Percentiles rank a stretch among this genome's conserved stretches.
phyloP scores from a whole-genome alignment of 2,113 vertebrate species.

The Pitta sordida region DNA sequence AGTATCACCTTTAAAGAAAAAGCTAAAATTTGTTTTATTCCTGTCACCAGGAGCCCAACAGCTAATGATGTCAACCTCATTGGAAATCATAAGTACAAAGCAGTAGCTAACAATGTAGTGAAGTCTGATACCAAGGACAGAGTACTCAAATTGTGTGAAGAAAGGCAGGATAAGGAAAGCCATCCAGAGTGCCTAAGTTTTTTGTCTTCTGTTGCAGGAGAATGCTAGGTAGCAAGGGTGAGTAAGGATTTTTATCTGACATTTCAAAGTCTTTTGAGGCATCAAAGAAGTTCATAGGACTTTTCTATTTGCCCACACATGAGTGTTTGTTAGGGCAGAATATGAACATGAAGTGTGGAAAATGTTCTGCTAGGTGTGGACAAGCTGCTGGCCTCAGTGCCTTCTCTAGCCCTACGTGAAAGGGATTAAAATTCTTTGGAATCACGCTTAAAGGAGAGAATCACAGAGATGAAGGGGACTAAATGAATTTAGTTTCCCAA shows the following conservation, averaged over 20 bases:
- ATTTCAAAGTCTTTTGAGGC: background rate
- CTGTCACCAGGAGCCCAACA: background rate
- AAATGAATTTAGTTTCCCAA: background rate
- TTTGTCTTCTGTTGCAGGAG: background rate
- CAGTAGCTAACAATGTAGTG: background rate
- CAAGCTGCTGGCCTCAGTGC: background rate
- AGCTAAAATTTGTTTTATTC: background rate
- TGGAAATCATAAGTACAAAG: background rate
- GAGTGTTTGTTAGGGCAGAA: background rate
- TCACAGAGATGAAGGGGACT: conserved; percentile 21
- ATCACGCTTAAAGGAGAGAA: background rate
- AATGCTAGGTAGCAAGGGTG: background rate
- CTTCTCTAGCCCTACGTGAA: background rate
- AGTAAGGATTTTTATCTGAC: background rate
- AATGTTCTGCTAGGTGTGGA: background rate
- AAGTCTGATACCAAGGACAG: background rate
- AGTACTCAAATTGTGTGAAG: background rate
- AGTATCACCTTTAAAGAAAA: background rate
- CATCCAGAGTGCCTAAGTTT: background rate
- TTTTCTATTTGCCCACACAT: background rate
- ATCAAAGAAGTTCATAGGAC: background rate
- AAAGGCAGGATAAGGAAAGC: background rate
- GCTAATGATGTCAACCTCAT: background rate
- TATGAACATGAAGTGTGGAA: background rate
- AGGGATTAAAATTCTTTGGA: conserved; percentile 52